Percentiles rank a stretch among this genome's conserved stretches.
Evolutionary conservation across 2,797 vertebrate species (phyloP).

Genomic region (Tangara arthus): DNA sequence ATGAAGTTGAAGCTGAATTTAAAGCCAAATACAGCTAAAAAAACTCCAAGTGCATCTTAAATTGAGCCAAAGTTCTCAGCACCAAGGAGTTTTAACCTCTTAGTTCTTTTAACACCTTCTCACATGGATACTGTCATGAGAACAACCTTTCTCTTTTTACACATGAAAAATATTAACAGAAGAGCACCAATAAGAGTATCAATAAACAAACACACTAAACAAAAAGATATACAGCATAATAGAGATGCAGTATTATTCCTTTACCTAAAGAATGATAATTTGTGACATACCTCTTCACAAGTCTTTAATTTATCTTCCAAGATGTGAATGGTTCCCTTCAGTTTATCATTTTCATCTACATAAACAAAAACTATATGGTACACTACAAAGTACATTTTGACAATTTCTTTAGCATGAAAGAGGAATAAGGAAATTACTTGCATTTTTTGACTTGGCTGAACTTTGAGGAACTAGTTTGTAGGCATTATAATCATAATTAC

Average conservation of each 20-base stretch:
- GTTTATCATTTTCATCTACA: conserved; percentile 74
- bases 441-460: neutral
- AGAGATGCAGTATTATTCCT: neutral
- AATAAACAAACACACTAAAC: neutral
- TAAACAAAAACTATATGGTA: neutral
- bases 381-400: neutral
- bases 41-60: rapidly evolving
- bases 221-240: neutral
- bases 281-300: conserved; percentile 65
- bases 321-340: conserved; percentile 60
- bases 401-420: neutral
- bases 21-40: neutral
- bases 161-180: neutral
- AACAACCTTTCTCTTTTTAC: neutral
- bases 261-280: neutral
- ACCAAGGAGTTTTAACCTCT: neutral
- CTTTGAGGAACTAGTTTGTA: neutral
- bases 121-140: neutral
- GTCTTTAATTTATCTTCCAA: conserved; percentile 69
- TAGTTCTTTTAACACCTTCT: neutral
- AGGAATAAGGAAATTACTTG: neutral
- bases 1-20: neutral
- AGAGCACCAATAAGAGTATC: neutral
- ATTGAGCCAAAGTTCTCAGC: neutral
- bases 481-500: neutral